phyloP scores from a whole-genome alignment of 1,140 invertebrate genomes.

The Aphidius gifuensis region DNA sequence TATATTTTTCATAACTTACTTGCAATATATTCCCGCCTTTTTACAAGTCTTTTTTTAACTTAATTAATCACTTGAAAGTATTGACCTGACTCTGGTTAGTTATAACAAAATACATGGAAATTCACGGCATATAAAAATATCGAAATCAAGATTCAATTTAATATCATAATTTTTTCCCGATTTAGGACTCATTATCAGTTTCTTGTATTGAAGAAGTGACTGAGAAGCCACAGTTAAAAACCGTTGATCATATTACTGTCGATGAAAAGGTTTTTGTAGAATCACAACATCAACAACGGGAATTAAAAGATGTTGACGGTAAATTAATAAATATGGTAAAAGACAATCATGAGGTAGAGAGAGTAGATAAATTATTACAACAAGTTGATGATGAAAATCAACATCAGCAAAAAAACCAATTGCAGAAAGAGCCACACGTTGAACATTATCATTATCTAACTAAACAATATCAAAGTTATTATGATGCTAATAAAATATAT shows the following conservation, averaged over 20 bases:
- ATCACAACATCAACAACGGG: too few species aligned
- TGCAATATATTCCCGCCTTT: not conserved
- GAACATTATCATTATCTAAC: not conserved
- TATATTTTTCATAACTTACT: not conserved
- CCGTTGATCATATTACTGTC: too few species aligned
- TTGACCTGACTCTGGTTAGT: not conserved
- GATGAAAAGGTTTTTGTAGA: too few species aligned
- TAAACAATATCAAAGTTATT: not conserved
- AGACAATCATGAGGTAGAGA: too few species aligned
- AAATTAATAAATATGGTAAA: too few species aligned
- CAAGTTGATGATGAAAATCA: not conserved
- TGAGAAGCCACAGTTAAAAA: too few species aligned
- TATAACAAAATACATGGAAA: not conserved
- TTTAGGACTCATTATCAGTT: not conserved
- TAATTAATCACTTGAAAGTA: too few species aligned
- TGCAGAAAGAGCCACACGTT: not conserved
- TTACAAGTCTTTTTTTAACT: not conserved
- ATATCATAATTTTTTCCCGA: not conserved
- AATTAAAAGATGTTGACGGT: too few species aligned
- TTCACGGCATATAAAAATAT: not conserved
- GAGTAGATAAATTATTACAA: not conserved
- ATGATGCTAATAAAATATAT: not conserved
- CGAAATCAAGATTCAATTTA: not conserved
- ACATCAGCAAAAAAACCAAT: not conserved
- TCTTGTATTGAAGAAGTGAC: not conserved